Evolutionary conservation across 2,797 vertebrate species (phyloP).

Genomic region (Gymnopithys bicolor): DNA sequence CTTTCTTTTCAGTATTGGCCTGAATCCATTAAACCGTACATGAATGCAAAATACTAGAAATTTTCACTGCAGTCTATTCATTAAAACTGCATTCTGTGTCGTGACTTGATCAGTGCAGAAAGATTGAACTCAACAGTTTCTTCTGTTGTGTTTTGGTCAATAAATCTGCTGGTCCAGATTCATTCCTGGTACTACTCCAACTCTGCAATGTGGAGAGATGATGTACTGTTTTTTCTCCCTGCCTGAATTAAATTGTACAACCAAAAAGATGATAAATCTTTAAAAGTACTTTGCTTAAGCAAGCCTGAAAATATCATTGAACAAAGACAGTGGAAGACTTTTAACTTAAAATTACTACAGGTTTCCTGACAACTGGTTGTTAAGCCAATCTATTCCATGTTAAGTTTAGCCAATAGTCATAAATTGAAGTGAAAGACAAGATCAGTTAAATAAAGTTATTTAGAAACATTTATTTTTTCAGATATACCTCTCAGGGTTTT

Average conservation of each 20-base stretch:
- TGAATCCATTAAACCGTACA: background rate
- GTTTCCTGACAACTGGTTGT: background rate
- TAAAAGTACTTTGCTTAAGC: background rate
- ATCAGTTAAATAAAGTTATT: slow-evolving; percentile 2
- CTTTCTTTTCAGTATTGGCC: slow-evolving; percentile 27
- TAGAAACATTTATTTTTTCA: background rate
- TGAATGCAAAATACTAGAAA: slow-evolving; percentile 9
- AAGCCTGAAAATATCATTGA: background rate
- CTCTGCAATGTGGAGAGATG: background rate
- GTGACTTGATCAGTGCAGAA: background rate
- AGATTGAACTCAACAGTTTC: slow-evolving; percentile 11
- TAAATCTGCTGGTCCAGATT: slow-evolving; percentile 31
- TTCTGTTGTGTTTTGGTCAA: slow-evolving; percentile 40
- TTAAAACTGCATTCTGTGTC: slow-evolving; percentile 16
- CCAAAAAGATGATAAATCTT: background rate
- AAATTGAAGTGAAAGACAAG: background rate
- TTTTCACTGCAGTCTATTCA: slow-evolving; percentile 18
- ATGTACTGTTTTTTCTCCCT: background rate
- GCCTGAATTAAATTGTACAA: background rate
- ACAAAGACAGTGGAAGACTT: background rate
- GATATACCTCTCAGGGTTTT: background rate
- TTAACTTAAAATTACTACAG: background rate
- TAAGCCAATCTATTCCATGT: rapidly evolving
- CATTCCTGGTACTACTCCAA: background rate
- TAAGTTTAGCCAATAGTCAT: background rate